Evolutionary conservation across 2,888 invertebrate genomes (phyloP), one percentile per base, ranked within the genome.

Genomic region (Aphodius sticticus): DNA sequence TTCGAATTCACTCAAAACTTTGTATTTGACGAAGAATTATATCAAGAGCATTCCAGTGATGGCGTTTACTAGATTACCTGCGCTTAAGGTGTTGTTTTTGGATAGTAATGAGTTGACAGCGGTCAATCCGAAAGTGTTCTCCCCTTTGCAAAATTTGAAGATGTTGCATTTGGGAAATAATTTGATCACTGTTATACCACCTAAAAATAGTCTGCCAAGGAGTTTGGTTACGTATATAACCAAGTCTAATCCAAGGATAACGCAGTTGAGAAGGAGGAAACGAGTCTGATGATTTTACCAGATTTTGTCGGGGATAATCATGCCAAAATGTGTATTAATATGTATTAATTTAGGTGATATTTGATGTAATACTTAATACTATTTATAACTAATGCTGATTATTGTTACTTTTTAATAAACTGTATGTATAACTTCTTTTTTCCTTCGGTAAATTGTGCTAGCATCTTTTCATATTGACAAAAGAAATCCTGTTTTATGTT

Each of bases 81-180:
- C 77, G 15, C 79, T 88, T 75, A 84, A 84, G 80, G 85, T 87
- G 16, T 81, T 88, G 53, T 88, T 87, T 84, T 84, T 88, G 81
- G 87, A 88, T 79, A 83, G 85, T 15, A 88, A 88, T 80, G 83
- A 82, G 16, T 76, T 88, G 74, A 84, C 81, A 16, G 81, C 77
- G 74, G 80, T 88, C 36, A 79, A 81, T 12, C 83, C 86, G 6
- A 82, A 83, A 69, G 82, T 86, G 77, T 86, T 88, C 78, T 74
- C 80, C 37, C 83, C 84, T 15, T 79, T 87, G 80, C 82, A 83
- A 16, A 84, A 84, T 76, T 83, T 88, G 76, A 85, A 86, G 81
- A 87, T 85, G 83, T 82, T 88, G 53, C 86, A 88, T 84, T 81
- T 88, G 76, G 87, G 87, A 6, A 82, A 85, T 77, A 88, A 88